These are phyloP conservation scores for Erpobdella octoculata DNA, from an alignment of 2,888 invertebrate species.

Conservation along the genomic window DNA sequence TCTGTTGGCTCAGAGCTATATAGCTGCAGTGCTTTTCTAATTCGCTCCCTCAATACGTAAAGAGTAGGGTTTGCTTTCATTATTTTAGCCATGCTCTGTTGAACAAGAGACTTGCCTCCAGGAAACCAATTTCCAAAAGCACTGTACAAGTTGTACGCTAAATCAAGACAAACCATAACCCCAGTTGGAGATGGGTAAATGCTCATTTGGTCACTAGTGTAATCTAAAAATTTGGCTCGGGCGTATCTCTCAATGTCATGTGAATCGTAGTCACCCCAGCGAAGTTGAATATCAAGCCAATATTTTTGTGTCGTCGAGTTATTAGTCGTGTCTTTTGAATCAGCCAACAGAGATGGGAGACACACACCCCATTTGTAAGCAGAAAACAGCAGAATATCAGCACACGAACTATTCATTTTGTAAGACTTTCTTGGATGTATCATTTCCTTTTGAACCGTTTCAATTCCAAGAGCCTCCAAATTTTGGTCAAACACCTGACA, in stretches of 20 bases:
- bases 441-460: slow-evolving; percentile 98
- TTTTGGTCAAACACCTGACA: slow-evolving; percentile 99
- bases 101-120: slow-evolving; percentile 93
- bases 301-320: slow-evolving; percentile 98
- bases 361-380: slow-evolving; percentile 88
- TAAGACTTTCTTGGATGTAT: slow-evolving; percentile 98
- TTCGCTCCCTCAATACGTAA: slow-evolving; percentile 91
- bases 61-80: slow-evolving; percentile 99
- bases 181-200: slow-evolving; percentile 98
- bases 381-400: slow-evolving; percentile 93
- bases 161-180: slow-evolving; percentile 86
- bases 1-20: slow-evolving; percentile 94
- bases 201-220: slow-evolving; percentile 99
- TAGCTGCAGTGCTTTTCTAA: slow-evolving; percentile 89
- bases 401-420: slow-evolving; percentile 99
- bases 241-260: slow-evolving; percentile 84
- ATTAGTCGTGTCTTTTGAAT: slow-evolving; percentile 95
- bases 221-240: slow-evolving; percentile 94
- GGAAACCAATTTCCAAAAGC: slow-evolving; percentile 99
- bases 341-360: slow-evolving; percentile 86
- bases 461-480: slow-evolving; percentile 93
- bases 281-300: slow-evolving; percentile 95
- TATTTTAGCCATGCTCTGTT: slow-evolving; percentile 99
- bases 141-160: slow-evolving; percentile 93
- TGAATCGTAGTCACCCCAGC: slow-evolving; percentile 99